A percentile compares a stretch with the other conserved stretches of the same genome.
Evolutionary conservation across 2,888 invertebrate species (phyloP).

Genomic region (Ptychoptera albimana): DNA sequence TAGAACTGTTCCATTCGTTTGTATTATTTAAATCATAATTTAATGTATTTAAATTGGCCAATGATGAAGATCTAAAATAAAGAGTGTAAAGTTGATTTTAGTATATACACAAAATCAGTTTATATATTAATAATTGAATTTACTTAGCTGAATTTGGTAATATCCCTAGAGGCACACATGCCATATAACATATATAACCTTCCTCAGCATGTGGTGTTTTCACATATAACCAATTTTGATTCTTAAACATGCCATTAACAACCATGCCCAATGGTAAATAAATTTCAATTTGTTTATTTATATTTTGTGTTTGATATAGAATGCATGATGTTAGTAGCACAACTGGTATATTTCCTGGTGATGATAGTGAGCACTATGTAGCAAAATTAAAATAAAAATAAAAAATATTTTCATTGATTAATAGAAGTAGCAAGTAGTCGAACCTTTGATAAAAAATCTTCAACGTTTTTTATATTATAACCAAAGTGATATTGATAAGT

Average conservation of each 20-base stretch:
- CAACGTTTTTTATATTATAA: conserved; percentile 65
- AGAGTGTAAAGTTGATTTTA: no score
- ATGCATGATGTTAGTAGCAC: conserved; percentile 60
- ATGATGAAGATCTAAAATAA: no score
- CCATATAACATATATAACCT: conserved; percentile 62
- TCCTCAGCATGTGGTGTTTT: conserved; percentile 75
- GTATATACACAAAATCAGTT: no score
- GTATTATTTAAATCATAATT: no score
- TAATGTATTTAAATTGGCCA: no score
- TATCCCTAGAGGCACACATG: conserved; percentile 64
- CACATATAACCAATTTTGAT: conserved; percentile 69
- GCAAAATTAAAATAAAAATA: conserved; percentile 1
- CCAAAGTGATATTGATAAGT: conserved; percentile 35
- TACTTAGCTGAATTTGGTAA: conserved; percentile 28
- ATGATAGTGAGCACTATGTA: conserved; percentile 55
- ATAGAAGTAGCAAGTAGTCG: not conserved
- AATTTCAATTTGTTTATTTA: conserved; percentile 51
- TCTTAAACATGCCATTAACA: conserved; percentile 74
- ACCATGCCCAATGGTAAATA: conserved; percentile 65
- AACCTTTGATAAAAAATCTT: conserved; percentile 61
- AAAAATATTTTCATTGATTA: conserved; percentile 1
- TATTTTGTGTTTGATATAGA: conserved; percentile 55
- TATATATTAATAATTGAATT: no score
- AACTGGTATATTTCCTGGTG: conserved; percentile 73
- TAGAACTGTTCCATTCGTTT: no score